phyloP scores from a whole-genome alignment of 2,797 vertebrate species.

The Poecilia wingei region DNA sequence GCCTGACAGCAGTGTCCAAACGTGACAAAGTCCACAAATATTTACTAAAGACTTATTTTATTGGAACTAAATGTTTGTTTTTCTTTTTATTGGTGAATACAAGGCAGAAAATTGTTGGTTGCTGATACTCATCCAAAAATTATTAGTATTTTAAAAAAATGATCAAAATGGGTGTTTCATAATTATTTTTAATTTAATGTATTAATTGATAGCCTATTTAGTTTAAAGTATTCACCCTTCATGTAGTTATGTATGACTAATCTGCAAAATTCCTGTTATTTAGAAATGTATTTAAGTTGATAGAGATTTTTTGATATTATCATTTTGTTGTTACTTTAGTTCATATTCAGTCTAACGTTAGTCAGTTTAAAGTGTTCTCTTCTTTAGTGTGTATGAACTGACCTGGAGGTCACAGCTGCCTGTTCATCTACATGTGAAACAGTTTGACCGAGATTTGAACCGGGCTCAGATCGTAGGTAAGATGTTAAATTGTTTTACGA shows the following conservation, averaged over 20 bases:
- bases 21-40: not conserved
- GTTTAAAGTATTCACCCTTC: not conserved
- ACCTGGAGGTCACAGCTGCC: too few species aligned
- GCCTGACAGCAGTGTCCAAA: slow-evolving; percentile 5
- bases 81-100: not conserved
- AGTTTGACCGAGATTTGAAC: too few species aligned
- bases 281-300: slow-evolving; percentile 67
- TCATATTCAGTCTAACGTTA: too few species aligned
- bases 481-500: too few species aligned
- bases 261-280: slow-evolving; percentile 14
- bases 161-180: not conserved
- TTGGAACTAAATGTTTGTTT: not conserved
- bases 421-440: too few species aligned
- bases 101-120: not conserved
- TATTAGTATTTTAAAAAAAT: too few species aligned
- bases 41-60: slow-evolving; percentile 7
- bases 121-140: not conserved
- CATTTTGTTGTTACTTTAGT: too few species aligned
- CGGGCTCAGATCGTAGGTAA: too few species aligned
- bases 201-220: too few species aligned
- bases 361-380: too few species aligned
- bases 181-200: not conserved
- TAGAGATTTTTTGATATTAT: too few species aligned
- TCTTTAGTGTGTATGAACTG: too few species aligned
- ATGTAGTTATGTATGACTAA: not conserved